Percentiles rank a stretch among this genome's conserved stretches.
These are phyloP conservation scores for Antrozous pallidus DNA, from an alignment of 2,797 vertebrate species.

Conservation along the genomic window DNA sequence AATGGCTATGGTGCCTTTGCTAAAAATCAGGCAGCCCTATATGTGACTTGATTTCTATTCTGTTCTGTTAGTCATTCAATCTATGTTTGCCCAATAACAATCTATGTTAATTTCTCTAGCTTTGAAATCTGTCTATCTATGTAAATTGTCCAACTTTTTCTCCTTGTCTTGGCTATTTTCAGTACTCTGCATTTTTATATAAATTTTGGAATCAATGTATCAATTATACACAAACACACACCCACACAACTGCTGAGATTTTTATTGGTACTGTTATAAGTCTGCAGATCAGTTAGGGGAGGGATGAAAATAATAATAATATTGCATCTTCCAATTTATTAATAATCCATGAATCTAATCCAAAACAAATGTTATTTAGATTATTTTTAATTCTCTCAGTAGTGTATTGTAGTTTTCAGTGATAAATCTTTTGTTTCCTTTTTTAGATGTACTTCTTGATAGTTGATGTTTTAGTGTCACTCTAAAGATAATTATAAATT, in stretches of 20 bases:
- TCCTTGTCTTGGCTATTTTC: neutral
- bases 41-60: neutral
- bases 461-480: neutral
- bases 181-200: neutral
- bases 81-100: neutral
- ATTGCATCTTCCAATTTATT: neutral
- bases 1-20: neutral
- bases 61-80: neutral
- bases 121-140: neutral
- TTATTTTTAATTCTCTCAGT: conserved; percentile 2
- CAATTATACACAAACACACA: neutral
- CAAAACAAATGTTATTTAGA: neutral
- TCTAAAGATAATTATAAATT: neutral
- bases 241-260: neutral
- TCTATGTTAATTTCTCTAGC: neutral
- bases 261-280: neutral
- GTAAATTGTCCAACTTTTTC: neutral
- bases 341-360: neutral
- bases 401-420: neutral
- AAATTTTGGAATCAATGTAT: neutral
- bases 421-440: neutral
- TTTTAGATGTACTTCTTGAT: neutral
- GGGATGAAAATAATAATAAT: neutral
- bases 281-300: neutral
- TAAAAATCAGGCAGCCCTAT: neutral